Evolutionary conservation across 2,113 vertebrate species (phyloP).

Genomic region (Desmodus rotundus): DNA sequence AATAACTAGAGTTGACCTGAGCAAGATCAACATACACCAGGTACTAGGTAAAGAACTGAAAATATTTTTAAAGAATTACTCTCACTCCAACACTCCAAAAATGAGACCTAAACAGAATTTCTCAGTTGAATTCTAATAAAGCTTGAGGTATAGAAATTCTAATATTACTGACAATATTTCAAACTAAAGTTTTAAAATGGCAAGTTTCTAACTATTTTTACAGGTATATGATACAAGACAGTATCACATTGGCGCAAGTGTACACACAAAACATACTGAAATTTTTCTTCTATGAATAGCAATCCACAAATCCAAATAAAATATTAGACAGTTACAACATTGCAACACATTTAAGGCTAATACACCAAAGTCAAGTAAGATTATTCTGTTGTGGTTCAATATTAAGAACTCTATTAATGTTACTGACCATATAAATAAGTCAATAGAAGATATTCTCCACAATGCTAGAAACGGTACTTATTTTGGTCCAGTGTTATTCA

Average conservation of each 20-base stretch:
- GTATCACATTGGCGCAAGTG: not conserved
- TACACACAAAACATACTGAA: not conserved
- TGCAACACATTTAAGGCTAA: not conserved
- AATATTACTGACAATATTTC: not conserved
- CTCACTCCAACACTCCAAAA: not conserved
- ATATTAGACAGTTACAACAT: not conserved
- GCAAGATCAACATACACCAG: not conserved
- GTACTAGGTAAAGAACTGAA: not conserved
- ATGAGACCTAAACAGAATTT: not conserved
- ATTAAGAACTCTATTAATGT: not conserved
- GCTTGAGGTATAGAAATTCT: not conserved
- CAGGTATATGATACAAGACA: not conserved
- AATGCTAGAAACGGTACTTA: not conserved
- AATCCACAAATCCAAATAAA: not conserved
- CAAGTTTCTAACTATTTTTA: not conserved
- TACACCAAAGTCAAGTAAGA: not conserved
- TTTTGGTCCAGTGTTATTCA: not conserved
- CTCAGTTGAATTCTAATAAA: not conserved
- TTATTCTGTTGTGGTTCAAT: not conserved
- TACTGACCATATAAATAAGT: not conserved
- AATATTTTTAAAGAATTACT: not conserved
- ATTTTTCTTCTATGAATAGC: not conserved
- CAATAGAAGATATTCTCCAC: not conserved
- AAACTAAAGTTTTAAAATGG: not conserved
- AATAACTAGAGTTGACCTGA: not conserved